A percentile compares a stretch with the other conserved stretches of the same genome.
These are phyloP conservation scores for Nymphalis urticae DNA, from an alignment of 2,888 invertebrate genomes.

Conservation along the genomic window DNA sequence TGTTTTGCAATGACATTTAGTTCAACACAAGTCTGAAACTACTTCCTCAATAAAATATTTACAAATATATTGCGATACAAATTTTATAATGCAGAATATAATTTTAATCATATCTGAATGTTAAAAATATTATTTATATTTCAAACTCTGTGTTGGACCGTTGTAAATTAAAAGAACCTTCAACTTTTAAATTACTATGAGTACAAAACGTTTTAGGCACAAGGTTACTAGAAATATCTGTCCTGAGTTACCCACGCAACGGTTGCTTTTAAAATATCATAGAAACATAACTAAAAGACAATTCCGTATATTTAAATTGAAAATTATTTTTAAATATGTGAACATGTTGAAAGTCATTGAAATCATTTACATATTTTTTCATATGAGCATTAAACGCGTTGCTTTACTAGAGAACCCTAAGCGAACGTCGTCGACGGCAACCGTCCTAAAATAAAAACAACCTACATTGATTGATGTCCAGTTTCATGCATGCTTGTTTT, in stretches of 20 bases:
- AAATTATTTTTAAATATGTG: neutral
- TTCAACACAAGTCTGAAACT: conserved; percentile 57
- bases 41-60: conserved; percentile 51
- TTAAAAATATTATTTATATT: no score
- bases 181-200: conserved; percentile 10
- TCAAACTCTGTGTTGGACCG: neutral
- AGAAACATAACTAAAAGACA: neutral
- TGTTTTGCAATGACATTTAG: conserved; percentile 52
- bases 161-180: conserved; percentile 1
- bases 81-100: neutral
- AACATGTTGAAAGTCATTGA: neutral
- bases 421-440: conserved; percentile 53
- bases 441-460: conserved; percentile 65
- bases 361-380: neutral
- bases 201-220: conserved; percentile 11
- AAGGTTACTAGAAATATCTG: conserved; percentile 19
- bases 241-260: conserved; percentile 20
- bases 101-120: neutral
- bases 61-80: conserved; percentile 22
- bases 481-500: conserved; percentile 69
- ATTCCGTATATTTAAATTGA: neutral
- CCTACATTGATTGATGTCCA: conserved; percentile 74
- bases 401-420: conserved; percentile 39
- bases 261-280: conserved; percentile 18
- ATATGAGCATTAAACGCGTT: neutral